A percentile compares a stretch with the other conserved stretches of the same genome.
Conservation (phyloP, 2,888 invertebrate species). For the Dryobotodes eremita region DNA sequence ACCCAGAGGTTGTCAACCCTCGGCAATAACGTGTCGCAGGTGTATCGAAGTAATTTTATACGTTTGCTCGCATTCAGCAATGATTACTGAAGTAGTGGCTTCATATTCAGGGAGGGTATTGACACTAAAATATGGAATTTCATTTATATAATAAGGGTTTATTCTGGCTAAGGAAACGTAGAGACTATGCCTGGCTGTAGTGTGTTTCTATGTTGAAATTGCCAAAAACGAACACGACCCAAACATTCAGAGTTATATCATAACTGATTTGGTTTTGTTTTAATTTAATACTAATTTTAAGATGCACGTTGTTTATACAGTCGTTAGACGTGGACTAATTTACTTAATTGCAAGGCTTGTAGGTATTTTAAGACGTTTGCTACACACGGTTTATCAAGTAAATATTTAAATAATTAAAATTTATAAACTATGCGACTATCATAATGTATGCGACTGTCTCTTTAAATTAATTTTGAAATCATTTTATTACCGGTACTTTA, state of each 20-base stretch:
- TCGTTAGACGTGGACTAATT: background rate
- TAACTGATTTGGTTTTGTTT: background rate
- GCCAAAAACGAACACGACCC: background rate
- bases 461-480: no score
- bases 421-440: no score
- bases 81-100: constrained; percentile 54
- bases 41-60: constrained; percentile 54
- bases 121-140: constrained; percentile 46
- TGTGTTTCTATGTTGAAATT: background rate
- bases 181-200: background rate
- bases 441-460: no score
- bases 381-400: no score
- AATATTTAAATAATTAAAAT: no score
- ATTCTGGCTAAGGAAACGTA: constrained; percentile 16
- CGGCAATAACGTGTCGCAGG: constrained; percentile 49
- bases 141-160: constrained; percentile 37
- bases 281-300: background rate
- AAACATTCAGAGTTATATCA: background rate
- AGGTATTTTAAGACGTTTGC: background rate
- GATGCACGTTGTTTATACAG: background rate
- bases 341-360: background rate
- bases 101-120: constrained; percentile 46
- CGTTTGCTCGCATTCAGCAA: constrained; percentile 34
- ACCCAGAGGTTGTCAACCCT: constrained; percentile 45
- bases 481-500: no score